phyloP scores from a whole-genome alignment of 2,113 vertebrate species.

The Nyctereutes procyonoides region DNA sequence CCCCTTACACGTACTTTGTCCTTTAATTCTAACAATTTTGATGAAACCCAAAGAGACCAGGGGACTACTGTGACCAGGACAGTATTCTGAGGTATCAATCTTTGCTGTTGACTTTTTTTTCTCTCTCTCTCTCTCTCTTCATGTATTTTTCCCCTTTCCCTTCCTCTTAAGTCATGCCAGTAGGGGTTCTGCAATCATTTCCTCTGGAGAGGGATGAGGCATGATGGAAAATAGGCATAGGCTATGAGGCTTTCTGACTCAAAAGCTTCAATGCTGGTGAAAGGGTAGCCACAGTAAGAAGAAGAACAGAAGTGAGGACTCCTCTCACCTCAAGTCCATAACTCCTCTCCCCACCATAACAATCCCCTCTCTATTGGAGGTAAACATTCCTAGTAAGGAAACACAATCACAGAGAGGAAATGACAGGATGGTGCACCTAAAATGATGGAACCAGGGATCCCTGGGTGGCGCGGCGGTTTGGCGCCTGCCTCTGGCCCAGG shows the following conservation, averaged over 20 bases:
- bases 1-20: background rate
- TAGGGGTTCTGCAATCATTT: background rate
- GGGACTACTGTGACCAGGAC: background rate
- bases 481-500: too few relatives aligned
- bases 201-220: background rate
- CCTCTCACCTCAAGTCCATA: background rate
- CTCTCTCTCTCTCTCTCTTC: background rate
- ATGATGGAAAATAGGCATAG: slow-evolving; percentile 29
- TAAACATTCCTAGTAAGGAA: background rate
- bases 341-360: background rate
- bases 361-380: background rate
- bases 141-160: background rate
- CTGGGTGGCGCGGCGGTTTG: too few relatives aligned
- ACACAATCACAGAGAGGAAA: slow-evolving; percentile 7
- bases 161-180: slow-evolving; percentile 33
- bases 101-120: background rate
- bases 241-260: slow-evolving; percentile 22
- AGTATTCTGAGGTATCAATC: background rate
- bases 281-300: background rate
- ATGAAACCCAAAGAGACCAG: background rate
- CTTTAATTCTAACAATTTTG: slow-evolving; percentile 49
- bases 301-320: background rate
- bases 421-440: background rate
- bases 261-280: background rate
- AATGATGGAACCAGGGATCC: background rate